phyloP scores from a whole-genome alignment of 2,113 vertebrate genomes.

The Heptranchias perlo region DNA sequence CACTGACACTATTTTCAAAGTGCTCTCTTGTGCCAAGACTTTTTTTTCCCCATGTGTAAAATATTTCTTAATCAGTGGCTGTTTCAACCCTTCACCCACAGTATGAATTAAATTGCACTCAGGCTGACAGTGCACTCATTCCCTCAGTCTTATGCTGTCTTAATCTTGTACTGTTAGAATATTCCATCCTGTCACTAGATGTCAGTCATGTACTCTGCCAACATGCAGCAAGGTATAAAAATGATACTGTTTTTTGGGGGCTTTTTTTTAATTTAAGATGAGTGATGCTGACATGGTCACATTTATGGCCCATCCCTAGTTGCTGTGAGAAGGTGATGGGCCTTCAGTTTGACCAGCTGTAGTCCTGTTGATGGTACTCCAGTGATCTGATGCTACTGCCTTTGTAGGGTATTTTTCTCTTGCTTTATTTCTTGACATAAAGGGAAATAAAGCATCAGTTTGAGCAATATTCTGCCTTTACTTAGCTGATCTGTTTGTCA shows the following conservation, averaged over 20 bases:
- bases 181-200: constrained; percentile 2
- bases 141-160: too few relatives aligned
- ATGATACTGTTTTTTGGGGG: not conserved
- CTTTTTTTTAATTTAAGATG: not conserved
- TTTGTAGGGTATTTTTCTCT: not conserved
- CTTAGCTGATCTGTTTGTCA: not conserved
- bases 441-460: too few relatives aligned
- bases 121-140: not conserved
- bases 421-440: too few relatives aligned
- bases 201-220: not conserved
- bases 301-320: too few relatives aligned
- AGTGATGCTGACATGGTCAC: not conserved
- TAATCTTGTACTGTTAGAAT: not conserved
- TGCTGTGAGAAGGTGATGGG: too few relatives aligned
- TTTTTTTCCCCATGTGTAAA: not conserved
- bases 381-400: not conserved
- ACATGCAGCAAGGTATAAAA: not conserved
- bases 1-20: not conserved
- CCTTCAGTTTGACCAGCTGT: not conserved
- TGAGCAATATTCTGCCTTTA: not conserved
- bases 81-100: not conserved
- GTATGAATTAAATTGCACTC: not conserved
- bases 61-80: not conserved
- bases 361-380: too few relatives aligned
- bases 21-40: not conserved